Evolutionary conservation across 1,140 invertebrate species (phyloP).

Genomic region (Hypothenemus hampei): DNA sequence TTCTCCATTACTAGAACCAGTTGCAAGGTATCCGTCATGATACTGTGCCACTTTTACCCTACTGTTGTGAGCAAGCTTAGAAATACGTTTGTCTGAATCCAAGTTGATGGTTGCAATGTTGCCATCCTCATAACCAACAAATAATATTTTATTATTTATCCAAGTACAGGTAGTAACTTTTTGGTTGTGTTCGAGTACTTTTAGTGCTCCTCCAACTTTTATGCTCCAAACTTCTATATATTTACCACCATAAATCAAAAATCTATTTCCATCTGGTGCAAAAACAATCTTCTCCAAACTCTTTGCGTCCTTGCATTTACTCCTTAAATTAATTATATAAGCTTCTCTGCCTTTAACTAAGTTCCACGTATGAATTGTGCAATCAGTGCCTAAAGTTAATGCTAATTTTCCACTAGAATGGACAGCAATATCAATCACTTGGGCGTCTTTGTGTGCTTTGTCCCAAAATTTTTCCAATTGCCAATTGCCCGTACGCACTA

Average conservation of each 20-base stretch:
- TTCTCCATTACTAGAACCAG: conserved; percentile 69
- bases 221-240: conserved; percentile 73
- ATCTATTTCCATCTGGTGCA: conserved; percentile 65
- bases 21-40: conserved; percentile 45
- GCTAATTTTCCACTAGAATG: conserved; percentile 88
- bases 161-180: conserved; percentile 63
- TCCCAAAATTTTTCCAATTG: conserved; percentile 72
- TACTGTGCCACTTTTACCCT: conserved; percentile 63
- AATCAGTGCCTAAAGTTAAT: conserved; percentile 79
- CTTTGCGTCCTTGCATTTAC: conserved; percentile 54
- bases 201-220: conserved; percentile 61
- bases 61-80: conserved; percentile 55
- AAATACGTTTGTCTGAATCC: conserved; percentile 44
- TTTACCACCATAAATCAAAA: conserved; percentile 65
- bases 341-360: conserved; percentile 84
- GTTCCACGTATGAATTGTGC: conserved; percentile 87
- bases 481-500: conserved; percentile 80
- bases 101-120: conserved; percentile 49
- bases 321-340: conserved; percentile 78
- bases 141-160: conserved; percentile 56
- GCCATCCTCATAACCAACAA: conserved; percentile 68
- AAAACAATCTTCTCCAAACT: conserved; percentile 55
- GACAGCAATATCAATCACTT: conserved; percentile 65
- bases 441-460: conserved; percentile 61
- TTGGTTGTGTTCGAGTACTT: conserved; percentile 53